phyloP scores from a whole-genome alignment of 2,113 vertebrate genomes.

The Saguinus imperator region DNA sequence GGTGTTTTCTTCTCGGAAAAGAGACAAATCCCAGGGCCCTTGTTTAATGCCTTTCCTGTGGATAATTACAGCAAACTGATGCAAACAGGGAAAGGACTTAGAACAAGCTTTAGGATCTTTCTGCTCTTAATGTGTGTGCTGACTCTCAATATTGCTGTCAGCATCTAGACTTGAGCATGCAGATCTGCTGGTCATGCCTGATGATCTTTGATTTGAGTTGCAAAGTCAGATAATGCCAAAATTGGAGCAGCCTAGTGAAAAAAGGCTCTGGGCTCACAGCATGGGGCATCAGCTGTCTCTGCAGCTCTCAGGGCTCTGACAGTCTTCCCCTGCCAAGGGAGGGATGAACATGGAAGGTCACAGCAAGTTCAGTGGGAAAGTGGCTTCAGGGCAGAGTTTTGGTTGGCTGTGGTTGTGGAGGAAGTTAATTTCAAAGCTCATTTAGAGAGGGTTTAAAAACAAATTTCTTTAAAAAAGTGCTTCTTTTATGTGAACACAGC shows the following conservation, averaged over 20 bases:
- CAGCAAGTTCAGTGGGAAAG: constrained; percentile 40
- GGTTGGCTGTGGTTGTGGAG: not conserved
- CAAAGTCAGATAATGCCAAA: not conserved
- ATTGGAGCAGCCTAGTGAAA: not conserved
- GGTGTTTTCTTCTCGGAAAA: constrained; percentile 14
- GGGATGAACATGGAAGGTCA: constrained; percentile 30
- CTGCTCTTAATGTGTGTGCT: not conserved
- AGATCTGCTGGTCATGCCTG: not conserved
- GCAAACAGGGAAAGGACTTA: not conserved
- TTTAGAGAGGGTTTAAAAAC: not conserved
- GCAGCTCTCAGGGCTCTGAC: constrained; percentile 15
- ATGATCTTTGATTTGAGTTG: constrained; percentile 33
- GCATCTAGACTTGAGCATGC: not conserved
- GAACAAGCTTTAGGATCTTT: not conserved
- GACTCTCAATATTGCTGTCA: not conserved
- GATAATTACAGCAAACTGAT: not conserved
- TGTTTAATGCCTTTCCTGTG: not conserved
- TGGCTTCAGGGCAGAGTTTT: not conserved
- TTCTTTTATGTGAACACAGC: not conserved
- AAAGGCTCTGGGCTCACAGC: constrained; percentile 19
- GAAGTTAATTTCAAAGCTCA: not conserved
- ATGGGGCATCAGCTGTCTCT: constrained; percentile 65
- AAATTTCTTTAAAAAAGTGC: not conserved
- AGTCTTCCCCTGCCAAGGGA: constrained; percentile 43
- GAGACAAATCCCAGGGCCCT: not conserved